Evolutionary conservation across 92 coral and sea anemone genomes (phyloP), one percentile per base, ranked within the genome.

Genomic region (Palythoa grandiflora): DNA sequence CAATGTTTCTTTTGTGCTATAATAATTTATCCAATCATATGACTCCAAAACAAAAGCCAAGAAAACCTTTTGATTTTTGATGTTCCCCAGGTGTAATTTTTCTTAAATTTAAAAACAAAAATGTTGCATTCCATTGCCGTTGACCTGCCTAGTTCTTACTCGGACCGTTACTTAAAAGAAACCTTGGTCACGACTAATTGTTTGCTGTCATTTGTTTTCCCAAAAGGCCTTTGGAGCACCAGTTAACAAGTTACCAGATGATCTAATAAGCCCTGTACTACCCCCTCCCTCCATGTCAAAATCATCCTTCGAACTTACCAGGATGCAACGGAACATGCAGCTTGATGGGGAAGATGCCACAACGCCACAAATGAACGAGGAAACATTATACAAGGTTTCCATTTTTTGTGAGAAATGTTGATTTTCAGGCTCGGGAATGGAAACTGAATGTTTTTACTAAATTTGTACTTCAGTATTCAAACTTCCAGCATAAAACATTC

Each of bases 201-300:
- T 39, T 52, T 10, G 39, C 68, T 2, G n/a, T 53, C 66, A 9
- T 36, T 14, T 36, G 21, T 3, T 66, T 71, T 68, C 84, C 55
- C 80, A 71, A n/a, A 60, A 92, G 94, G 85, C 90, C 6, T 38
- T 92, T 51, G 98, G 95, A 60, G 90, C 97, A 6, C 95, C 94
- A 76, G 80, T 72, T 74, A 85, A 88, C 20, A 87, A 91, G 20
- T 91, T 94, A 80, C 93, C 94, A 4, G 95, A 91, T 86, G 99
- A 97, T 68, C 93, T 95, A 57, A 93, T 95, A 13, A 53, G 89
- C 51, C 99, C 99, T 55, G 96, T 96, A 38, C 86, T 94, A 6
- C 98, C 97, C 20, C 86, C 86, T 1, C 99, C 99, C 51, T 93
- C 96, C 39, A 90, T 93, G 86, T 93, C 98, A 55, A 88, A 96